Conservation (phyloP, 1,140 invertebrate species). For the Drosophila setifemur region DNA sequence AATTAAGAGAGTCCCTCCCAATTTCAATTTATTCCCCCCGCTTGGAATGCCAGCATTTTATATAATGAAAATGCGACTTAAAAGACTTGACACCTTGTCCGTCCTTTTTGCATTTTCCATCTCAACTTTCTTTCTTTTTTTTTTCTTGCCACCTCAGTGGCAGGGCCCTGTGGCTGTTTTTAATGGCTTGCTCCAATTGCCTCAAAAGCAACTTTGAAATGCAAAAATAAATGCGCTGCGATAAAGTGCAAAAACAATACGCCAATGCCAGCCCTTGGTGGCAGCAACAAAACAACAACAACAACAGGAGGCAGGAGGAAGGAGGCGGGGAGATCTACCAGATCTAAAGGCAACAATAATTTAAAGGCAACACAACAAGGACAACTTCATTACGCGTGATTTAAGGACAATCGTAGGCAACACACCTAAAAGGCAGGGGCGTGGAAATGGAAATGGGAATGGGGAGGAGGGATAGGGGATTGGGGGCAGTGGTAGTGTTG, state of each 20-base stretch:
- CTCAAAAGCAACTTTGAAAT: conserved; percentile 66
- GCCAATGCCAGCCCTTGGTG: neutral
- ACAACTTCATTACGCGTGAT: conserved; percentile 82
- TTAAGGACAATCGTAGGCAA: conserved; percentile 78
- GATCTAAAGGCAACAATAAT: conserved; percentile 40
- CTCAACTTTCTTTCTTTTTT: neutral
- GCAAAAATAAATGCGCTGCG: conserved; percentile 77
- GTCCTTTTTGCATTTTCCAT: neutral
- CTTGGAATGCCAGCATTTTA: conserved; percentile 3
- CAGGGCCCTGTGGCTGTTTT: conserved; percentile 38
- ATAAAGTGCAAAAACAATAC: conserved; percentile 80
- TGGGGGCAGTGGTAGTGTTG: neutral
- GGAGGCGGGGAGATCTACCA: conserved; percentile 15
- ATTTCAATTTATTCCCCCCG: conserved; percentile 10
- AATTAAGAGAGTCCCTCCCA: conserved; percentile 3
- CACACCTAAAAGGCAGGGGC: conserved; percentile 56
- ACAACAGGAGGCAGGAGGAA: conserved; percentile 7
- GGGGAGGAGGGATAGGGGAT: neutral
- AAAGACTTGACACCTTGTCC: conserved; percentile 36
- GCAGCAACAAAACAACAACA: conserved; percentile 6
- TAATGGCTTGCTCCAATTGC: conserved; percentile 51
- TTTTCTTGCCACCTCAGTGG: neutral
- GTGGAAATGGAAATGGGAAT: too few relatives aligned
- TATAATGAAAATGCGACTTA: conserved; percentile 28
- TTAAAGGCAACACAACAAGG: conserved; percentile 50